Percentiles rank a stretch among this genome's conserved stretches.
Evolutionary conservation across 2,113 vertebrate genomes (phyloP).

Genomic region (Megalops atlanticus): DNA sequence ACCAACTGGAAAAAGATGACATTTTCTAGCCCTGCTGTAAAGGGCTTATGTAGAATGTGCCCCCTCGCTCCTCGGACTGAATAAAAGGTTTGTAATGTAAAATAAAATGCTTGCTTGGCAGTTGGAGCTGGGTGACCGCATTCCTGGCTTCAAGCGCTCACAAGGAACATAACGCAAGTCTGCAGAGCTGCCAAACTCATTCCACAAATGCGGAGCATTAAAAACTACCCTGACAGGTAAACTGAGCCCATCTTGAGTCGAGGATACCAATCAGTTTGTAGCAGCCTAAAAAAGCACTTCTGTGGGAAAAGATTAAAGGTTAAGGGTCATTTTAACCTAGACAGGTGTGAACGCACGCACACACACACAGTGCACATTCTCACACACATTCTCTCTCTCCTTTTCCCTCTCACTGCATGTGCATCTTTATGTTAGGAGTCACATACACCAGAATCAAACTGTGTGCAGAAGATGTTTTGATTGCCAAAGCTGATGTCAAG

Average conservation of each 20-base stretch:
- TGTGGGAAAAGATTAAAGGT: background rate
- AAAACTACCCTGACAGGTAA: background rate
- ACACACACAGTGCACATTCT: background rate
- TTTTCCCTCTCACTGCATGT: too few relatives aligned
- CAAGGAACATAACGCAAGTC: background rate
- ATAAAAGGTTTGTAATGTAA: constrained; percentile 17
- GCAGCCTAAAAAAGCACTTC: background rate
- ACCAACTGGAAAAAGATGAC: constrained; percentile 1
- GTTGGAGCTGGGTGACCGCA: constrained; percentile 11
- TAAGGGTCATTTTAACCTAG: background rate
- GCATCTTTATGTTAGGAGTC: too few relatives aligned
- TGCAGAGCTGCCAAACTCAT: too few relatives aligned
- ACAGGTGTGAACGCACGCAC: background rate
- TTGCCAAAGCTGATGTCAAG: constrained; percentile 20
- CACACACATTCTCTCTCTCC: too few relatives aligned
- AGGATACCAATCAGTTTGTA: background rate
- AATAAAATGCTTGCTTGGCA: constrained; percentile 7
- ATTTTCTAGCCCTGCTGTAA: constrained; percentile 7
- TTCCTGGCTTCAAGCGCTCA: background rate
- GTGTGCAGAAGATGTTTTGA: constrained; percentile 41
- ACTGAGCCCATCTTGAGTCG: background rate
- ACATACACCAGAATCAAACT: constrained; percentile 34
- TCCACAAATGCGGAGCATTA: background rate
- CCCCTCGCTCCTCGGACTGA: background rate
- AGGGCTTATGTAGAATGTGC: background rate